A percentile compares a stretch with the other conserved stretches of the same genome.
phyloP scores from a whole-genome alignment of 2,888 invertebrate genomes.

The Chloromyia formosa region DNA sequence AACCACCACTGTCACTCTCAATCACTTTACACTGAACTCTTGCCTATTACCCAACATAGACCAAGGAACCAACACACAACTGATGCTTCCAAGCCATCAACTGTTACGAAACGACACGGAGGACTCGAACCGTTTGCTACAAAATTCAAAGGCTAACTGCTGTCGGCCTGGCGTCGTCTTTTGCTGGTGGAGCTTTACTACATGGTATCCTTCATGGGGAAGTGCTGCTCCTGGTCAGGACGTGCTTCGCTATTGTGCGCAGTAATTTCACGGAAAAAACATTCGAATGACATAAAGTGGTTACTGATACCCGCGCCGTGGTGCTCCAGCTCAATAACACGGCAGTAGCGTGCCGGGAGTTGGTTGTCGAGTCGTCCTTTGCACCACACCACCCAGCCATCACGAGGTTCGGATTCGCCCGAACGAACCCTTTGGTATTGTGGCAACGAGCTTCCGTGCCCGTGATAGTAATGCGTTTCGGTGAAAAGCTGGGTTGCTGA shows the following conservation, averaged over 20 bases:
- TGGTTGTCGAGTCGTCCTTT: too few relatives aligned
- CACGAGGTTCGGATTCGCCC: background rate
- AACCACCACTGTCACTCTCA: background rate
- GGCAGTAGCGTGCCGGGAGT: slow-evolving; percentile 1
- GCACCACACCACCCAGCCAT: background rate
- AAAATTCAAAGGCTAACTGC: slow-evolving; percentile 30
- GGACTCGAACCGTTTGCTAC: slow-evolving; percentile 34
- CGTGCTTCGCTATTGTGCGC: slow-evolving; percentile 27
- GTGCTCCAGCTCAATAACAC: background rate
- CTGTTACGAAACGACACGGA: slow-evolving; percentile 5
- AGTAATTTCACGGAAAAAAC: slow-evolving; percentile 25
- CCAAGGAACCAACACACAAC: slow-evolving; percentile 11
- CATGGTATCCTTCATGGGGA: slow-evolving; percentile 11
- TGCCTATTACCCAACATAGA: background rate
- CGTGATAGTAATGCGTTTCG: background rate
- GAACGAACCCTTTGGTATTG: background rate
- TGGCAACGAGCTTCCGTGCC: background rate
- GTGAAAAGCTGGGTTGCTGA: slow-evolving; percentile 1
- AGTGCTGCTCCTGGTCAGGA: background rate
- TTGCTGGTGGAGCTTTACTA: slow-evolving; percentile 24
- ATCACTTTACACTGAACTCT: slow-evolving; percentile 29
- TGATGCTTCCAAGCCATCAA: slow-evolving; percentile 5
- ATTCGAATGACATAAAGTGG: slow-evolving; percentile 22
- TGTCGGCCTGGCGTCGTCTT: background rate
- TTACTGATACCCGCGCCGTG: background rate